Conservation (phyloP, 1,140 invertebrate genomes). For the Euura lappo region DNA sequence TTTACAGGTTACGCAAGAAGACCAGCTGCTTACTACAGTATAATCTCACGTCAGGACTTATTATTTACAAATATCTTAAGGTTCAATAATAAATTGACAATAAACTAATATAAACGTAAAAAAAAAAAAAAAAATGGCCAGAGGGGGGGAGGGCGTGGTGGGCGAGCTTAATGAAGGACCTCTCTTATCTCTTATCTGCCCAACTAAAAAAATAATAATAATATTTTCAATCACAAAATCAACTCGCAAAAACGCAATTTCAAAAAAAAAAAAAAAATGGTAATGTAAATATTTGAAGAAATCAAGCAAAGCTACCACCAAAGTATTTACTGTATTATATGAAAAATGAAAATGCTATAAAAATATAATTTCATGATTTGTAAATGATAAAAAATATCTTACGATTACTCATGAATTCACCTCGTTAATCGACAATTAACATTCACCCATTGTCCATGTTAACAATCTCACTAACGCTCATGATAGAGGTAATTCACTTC, state of each 20-base stretch:
- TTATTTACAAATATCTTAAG: constrained; percentile 1
- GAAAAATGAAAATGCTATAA: too few relatives aligned
- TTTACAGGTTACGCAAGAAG: constrained; percentile 28
- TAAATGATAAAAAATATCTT: too few relatives aligned
- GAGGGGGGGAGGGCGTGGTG: not conserved
- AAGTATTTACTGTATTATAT: too few relatives aligned
- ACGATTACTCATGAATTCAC: too few relatives aligned
- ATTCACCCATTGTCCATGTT: too few relatives aligned
- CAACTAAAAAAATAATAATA: not conserved
- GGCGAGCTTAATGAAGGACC: not conserved
- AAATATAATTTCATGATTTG: too few relatives aligned
- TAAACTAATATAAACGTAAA: not conserved
- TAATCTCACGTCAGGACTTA: not conserved
- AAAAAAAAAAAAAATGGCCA: not conserved
- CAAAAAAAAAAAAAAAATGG: not conserved
- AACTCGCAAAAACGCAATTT: not conserved
- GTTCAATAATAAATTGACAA: not conserved
- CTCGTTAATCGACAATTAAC: too few relatives aligned
- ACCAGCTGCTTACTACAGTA: not conserved
- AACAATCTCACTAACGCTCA: too few relatives aligned
- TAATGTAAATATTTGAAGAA: not conserved
- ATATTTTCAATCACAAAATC: not conserved
- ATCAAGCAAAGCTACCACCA: not conserved
- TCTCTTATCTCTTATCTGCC: not conserved
- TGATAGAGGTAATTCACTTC: too few relatives aligned